These are phyloP conservation scores for Lampris megalopsis DNA, from an alignment of 2,113 vertebrate species.

Conservation along the genomic window DNA sequence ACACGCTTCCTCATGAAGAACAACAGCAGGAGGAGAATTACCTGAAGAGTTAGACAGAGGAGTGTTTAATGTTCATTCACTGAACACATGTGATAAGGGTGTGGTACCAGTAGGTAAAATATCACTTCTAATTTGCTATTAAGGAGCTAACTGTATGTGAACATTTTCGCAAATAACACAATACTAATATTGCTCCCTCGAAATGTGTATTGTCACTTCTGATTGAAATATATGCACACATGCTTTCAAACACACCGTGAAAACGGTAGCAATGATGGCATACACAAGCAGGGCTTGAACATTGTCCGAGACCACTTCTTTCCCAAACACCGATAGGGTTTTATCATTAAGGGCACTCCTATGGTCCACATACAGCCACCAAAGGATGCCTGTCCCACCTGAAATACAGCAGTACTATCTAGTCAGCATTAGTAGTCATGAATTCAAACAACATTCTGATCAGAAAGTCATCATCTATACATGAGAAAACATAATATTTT, in stretches of 20 bases:
- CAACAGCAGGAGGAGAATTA: slow-evolving; percentile 92
- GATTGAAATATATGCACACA: neutral
- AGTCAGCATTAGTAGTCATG: neutral
- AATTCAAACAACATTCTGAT: neutral
- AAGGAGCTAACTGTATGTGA: no score
- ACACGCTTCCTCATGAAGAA: slow-evolving; percentile 96
- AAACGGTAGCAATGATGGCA: slow-evolving; percentile 91
- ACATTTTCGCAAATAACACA: no score
- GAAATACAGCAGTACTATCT: neutral
- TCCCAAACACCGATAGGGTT: slow-evolving; percentile 77
- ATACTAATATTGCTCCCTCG: no score
- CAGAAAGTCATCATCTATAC: no score
- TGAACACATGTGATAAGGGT: neutral
- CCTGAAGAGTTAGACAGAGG: slow-evolving; percentile 74
- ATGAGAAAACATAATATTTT: no score
- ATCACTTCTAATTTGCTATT: no score
- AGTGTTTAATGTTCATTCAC: neutral
- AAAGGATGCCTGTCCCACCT: slow-evolving; percentile 93
- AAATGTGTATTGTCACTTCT: neutral
- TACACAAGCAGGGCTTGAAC: slow-evolving; percentile 92
- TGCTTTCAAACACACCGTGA: slow-evolving; percentile 83
- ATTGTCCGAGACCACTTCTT: slow-evolving; percentile 90
- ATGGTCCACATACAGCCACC: slow-evolving; percentile 95
- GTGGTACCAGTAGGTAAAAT: no score
- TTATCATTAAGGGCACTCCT: slow-evolving; percentile 73